phyloP scores from a whole-genome alignment of 1,140 invertebrate genomes.

The Octopus sinensis region DNA sequence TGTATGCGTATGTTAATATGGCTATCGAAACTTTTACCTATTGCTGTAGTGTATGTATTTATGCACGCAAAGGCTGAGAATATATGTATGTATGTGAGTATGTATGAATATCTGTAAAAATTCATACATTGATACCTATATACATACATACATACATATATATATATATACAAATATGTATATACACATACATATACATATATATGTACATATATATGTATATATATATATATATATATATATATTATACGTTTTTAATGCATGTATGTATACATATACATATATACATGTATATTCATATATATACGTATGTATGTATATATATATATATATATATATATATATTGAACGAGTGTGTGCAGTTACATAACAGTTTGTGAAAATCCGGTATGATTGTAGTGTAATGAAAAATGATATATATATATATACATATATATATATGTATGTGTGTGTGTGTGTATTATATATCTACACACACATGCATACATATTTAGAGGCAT shows the following conservation, averaged over 20 bases:
- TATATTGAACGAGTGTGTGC: too few relatives aligned
- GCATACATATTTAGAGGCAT: too few relatives aligned
- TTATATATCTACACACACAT: too few relatives aligned
- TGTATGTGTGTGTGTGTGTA: too few relatives aligned
- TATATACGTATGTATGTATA: neutral
- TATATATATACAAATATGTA: neutral
- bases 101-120: neutral
- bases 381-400: too few relatives aligned
- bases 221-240: conserved; percentile 1
- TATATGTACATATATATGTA: neutral
- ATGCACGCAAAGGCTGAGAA: neutral
- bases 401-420: too few relatives aligned
- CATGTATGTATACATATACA: neutral
- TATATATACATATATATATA: too few relatives aligned
- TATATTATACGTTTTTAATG: neutral
- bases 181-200: neutral
- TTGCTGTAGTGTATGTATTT: neutral
- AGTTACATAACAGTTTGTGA: too few relatives aligned
- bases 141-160: neutral
- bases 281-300: neutral
- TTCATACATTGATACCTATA: neutral
- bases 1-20: neutral
- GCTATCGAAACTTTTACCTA: neutral
- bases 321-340: neutral
- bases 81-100: neutral